Evolutionary conservation across 1,140 invertebrate species (phyloP).

Genomic region (Trachymyrmex cornetzi): DNA sequence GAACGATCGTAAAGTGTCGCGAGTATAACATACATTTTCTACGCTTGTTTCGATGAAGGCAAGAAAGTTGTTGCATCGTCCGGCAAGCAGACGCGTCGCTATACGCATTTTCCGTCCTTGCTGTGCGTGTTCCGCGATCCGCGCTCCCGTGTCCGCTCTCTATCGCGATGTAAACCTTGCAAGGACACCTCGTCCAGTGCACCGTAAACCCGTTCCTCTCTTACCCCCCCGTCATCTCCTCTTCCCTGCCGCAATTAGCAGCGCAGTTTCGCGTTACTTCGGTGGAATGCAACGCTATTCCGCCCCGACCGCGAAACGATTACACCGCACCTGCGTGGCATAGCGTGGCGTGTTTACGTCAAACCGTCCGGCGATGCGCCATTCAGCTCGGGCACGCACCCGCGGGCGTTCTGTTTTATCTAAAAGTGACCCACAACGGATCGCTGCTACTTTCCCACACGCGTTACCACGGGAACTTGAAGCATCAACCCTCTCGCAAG

Average conservation of each 20-base stretch:
- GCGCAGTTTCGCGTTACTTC: constrained; percentile 43
- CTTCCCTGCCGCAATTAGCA: constrained; percentile 49
- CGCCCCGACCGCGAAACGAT: constrained; percentile 34
- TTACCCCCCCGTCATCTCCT: neutral
- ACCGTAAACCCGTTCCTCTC: constrained; percentile 69
- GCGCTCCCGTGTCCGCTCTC: neutral
- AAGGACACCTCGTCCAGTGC: constrained; percentile 60
- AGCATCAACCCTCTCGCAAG: neutral
- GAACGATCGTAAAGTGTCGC: neutral
- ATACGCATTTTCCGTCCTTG: constrained; percentile 18
- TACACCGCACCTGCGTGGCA: constrained; percentile 23
- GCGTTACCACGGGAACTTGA: neutral
- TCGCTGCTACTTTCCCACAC: neutral
- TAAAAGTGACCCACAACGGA: constrained; percentile 14
- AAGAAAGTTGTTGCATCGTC: constrained; percentile 17
- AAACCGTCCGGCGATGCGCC: neutral
- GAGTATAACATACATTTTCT: constrained; percentile 24
- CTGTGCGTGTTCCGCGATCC: neutral
- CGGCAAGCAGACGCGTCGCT: neutral
- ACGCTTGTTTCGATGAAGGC: neutral
- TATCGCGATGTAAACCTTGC: constrained; percentile 57
- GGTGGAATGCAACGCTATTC: constrained; percentile 61
- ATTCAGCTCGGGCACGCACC: constrained; percentile 27
- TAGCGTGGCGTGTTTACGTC: constrained; percentile 13
- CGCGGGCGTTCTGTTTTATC: constrained; percentile 2